Evolutionary conservation across 2,888 invertebrate genomes (phyloP), one percentile per base, ranked within the genome.

Genomic region (Phoenoteleia sp.): DNA sequence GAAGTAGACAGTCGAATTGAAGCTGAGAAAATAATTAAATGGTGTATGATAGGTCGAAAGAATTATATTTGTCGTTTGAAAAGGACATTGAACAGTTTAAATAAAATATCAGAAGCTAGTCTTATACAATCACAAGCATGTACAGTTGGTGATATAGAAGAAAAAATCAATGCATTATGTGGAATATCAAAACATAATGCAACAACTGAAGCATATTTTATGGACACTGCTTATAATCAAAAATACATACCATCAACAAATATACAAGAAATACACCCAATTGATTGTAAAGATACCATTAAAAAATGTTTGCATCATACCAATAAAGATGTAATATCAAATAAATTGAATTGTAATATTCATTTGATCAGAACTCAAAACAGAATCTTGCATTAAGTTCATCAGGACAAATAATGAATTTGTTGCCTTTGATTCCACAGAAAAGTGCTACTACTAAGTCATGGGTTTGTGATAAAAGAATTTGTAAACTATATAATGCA

Each of bases 21-120:
- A 39, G 60, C 39, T 39, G 60, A 60, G 23, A 60, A 60, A 15
- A 60, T 60, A 13, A 60, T 60, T 36, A 60, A 60, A 39, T 39
- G 36, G 29, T 64, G 64, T n/a, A 21, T 47, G 13, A 9, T 27
- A 23, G 64, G 19, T 6, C 13, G 64, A 64, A 45, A 64, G 19
- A 21, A 47, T 64, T 9, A 47, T 11, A 6, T 47, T 5, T 45
- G 64, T 19, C 19, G 27, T 47, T 64, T 64, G 23, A 9, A 47
- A 19, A 45, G 64, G 29, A 64, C 27, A 13, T 25, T 64, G 19
- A 64, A 45, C 45, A 29, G 13, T 25, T 47, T 64, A 29, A 27
- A 29, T 11, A 29, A 64, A 27, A 45, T 47, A 47, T 64, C 47
- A n/a, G 64, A 64, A 47, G 47, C 64, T 15, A 29, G 29, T 21